Percentiles rank a stretch among this genome's conserved stretches.
Conservation (phyloP, 1,140 invertebrate genomes). For the Daktulosphaira vitifoliae region DNA sequence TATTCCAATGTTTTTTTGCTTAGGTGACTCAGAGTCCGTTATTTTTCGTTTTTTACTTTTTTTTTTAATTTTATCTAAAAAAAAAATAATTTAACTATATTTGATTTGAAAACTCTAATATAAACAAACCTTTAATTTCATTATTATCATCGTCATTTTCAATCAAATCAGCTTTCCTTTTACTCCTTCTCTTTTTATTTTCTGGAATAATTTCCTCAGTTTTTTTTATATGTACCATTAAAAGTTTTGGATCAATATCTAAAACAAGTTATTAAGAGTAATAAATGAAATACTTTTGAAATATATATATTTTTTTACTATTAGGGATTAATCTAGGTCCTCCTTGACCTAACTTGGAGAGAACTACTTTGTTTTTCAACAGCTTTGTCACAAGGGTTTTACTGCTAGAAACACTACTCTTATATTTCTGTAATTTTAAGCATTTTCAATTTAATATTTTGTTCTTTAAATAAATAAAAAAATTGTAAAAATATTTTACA, state of each 20-base stretch:
- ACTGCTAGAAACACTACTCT: background rate
- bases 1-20: background rate
- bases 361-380: background rate
- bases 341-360: background rate
- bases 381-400: conserved; percentile 13
- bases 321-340: conserved; percentile 14
- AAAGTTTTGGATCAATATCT: conserved; percentile 10
- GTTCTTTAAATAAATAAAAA: too few relatives aligned
- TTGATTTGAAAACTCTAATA: too few relatives aligned
- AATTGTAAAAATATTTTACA: too few relatives aligned
- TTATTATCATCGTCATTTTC: background rate
- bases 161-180: background rate
- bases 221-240: conserved; percentile 19
- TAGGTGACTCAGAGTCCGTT: background rate
- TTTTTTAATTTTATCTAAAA: conserved; percentile 4
- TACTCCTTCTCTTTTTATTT: background rate
- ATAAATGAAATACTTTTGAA: background rate
- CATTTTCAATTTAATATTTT: too few relatives aligned
- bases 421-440: conserved; percentile 26
- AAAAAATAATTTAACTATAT: background rate
- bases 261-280: background rate
- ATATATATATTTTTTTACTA: background rate
- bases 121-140: background rate
- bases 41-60: conserved; percentile 5
- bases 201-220: background rate